phyloP scores from a whole-genome alignment of 2,113 vertebrate genomes.

The Xiphophorus maculatus region DNA sequence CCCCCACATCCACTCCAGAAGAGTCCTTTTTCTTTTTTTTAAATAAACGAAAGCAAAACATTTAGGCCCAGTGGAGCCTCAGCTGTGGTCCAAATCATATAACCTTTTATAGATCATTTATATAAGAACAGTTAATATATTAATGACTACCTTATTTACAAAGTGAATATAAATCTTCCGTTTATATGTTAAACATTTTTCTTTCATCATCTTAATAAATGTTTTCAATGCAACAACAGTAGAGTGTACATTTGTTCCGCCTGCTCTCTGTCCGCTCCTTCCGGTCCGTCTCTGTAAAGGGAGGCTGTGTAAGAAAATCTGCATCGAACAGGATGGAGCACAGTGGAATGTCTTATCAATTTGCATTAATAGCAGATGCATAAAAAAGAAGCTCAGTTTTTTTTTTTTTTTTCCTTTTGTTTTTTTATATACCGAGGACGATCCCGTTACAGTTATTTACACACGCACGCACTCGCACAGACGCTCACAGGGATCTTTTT shows the following conservation, averaged over 20 bases:
- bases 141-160: slow-evolving; percentile 83
- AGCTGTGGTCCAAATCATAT: slow-evolving; percentile 69
- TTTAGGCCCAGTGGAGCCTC: slow-evolving; percentile 40
- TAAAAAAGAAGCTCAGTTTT: slow-evolving; percentile 60
- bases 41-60: slow-evolving; percentile 47
- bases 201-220: slow-evolving; percentile 71
- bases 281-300: slow-evolving; percentile 55
- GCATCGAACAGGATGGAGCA: slow-evolving; percentile 70
- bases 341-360: slow-evolving; percentile 81
- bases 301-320: slow-evolving; percentile 64
- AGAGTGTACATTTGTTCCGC: slow-evolving; percentile 54
- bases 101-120: slow-evolving; percentile 78
- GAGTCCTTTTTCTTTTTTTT: slow-evolving; percentile 22
- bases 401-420: not conserved
- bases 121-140: slow-evolving; percentile 82
- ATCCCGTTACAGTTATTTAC: slow-evolving; percentile 67
- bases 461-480: slow-evolving; percentile 34
- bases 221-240: slow-evolving; percentile 70
- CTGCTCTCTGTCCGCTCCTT: slow-evolving; percentile 30
- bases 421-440: slow-evolving; percentile 24
- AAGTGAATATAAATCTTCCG: slow-evolving; percentile 83
- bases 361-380: slow-evolving; percentile 77
- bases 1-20: slow-evolving; percentile 46
- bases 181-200: slow-evolving; percentile 83
- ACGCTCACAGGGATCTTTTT: slow-evolving; percentile 53